A percentile compares a stretch with the other conserved stretches of the same genome.
Conservation (phyloP, 2,888 invertebrate genomes). For the Heteromurus nitidus region DNA sequence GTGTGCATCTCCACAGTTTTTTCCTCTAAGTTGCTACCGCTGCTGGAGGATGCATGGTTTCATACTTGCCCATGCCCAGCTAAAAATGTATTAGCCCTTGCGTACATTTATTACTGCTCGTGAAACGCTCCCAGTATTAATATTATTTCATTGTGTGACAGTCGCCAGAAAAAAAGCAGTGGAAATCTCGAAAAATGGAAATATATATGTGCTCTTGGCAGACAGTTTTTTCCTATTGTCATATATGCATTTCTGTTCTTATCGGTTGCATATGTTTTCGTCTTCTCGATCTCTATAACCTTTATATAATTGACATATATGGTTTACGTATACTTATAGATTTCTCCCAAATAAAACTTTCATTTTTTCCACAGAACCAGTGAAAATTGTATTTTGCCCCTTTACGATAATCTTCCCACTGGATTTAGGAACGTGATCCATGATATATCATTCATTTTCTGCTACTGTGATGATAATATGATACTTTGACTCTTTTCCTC, state of each 20-base stretch:
- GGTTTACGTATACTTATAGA: too few relatives aligned
- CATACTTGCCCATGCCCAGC: not conserved
- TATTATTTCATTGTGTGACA: constrained; percentile 27
- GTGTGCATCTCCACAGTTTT: constrained; percentile 56
- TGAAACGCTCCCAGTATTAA: not conserved
- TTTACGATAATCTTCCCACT: constrained; percentile 18
- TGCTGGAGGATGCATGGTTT: not conserved
- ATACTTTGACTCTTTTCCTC: constrained; percentile 27
- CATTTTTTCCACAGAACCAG: too few relatives aligned
- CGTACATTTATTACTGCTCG: not conserved
- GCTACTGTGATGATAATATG: constrained; percentile 69
- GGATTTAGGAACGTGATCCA: constrained; percentile 69
- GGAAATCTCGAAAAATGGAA: not conserved
- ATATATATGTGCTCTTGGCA: too few relatives aligned
- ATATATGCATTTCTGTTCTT: not conserved
- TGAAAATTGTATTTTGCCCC: constrained; percentile 5
- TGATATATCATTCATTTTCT: constrained; percentile 69
- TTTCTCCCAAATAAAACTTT: too few relatives aligned
- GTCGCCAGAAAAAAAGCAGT: constrained; percentile 17
- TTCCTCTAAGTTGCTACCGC: not conserved
- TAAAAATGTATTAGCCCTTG: not conserved
- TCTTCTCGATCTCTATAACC: too few relatives aligned
- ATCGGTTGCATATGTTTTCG: too few relatives aligned
- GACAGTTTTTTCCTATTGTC: too few relatives aligned
- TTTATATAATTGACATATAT: too few relatives aligned